A percentile compares a stretch with the other conserved stretches of the same genome.
phyloP scores from a whole-genome alignment of 2,113 vertebrate species.

The Lampris megalopsis region DNA sequence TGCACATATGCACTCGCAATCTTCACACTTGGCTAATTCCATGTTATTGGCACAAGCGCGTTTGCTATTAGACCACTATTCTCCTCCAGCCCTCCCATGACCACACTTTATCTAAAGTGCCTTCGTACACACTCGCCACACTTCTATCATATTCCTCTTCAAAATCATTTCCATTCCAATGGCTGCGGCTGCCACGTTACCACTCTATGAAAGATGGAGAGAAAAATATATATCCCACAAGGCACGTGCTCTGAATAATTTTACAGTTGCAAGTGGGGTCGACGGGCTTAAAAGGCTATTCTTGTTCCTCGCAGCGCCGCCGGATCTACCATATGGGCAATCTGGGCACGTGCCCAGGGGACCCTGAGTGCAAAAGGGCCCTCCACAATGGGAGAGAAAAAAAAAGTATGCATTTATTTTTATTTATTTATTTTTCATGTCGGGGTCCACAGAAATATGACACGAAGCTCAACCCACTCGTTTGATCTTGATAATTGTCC shows the following conservation, averaged over 20 bases:
- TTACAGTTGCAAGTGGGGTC: background rate
- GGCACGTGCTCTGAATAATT: constrained; percentile 7
- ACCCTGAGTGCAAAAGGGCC: too few species aligned
- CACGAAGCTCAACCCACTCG: too few species aligned
- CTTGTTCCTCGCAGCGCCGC: constrained; percentile 18
- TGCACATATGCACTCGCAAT: constrained; percentile 7
- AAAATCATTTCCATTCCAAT: constrained; percentile 34
- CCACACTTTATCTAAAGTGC: constrained; percentile 62
- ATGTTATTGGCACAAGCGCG: constrained; percentile 42
- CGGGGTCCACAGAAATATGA: too few species aligned
- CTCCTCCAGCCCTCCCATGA: constrained; percentile 40
- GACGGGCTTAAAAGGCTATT: constrained; percentile 57
- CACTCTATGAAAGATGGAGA: constrained; percentile 21
- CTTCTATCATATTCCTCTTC: constrained; percentile 40
- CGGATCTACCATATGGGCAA: too few species aligned
- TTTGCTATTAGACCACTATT: constrained; percentile 53
- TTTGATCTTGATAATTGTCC: too few species aligned
- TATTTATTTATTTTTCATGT: too few species aligned
- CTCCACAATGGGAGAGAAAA: too few species aligned
- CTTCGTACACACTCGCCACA: constrained; percentile 52
- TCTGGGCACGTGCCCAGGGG: too few species aligned
- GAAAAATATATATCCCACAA: background rate
- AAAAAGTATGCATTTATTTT: too few species aligned
- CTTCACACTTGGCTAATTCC: constrained; percentile 46
- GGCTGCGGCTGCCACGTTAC: background rate